Evolutionary conservation across 2,113 vertebrate species (phyloP).

Genomic region (Numida meleagris): DNA sequence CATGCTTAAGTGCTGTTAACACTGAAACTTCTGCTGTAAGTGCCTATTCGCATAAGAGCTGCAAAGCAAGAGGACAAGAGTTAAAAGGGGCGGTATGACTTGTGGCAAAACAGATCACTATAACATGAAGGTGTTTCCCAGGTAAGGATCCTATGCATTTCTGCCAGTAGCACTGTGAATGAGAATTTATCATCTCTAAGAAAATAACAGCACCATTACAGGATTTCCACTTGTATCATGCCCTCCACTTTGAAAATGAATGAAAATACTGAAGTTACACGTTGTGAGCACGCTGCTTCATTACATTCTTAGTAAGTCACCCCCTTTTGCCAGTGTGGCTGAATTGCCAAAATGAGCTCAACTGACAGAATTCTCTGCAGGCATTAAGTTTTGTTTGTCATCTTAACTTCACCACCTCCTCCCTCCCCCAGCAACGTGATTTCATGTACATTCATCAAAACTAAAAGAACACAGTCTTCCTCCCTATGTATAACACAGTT

Average conservation of each 20-base stretch:
- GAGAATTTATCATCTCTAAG: rapidly evolving
- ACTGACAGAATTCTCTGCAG: neutral
- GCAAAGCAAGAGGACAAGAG: neutral
- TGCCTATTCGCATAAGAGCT: too few species aligned
- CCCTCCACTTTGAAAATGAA: neutral
- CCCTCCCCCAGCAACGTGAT: rapidly evolving
- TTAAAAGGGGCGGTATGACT: neutral
- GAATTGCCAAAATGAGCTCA: neutral
- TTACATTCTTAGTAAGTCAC: neutral
- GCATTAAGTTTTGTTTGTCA: rapidly evolving
- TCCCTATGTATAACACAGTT: neutral
- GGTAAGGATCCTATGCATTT: neutral
- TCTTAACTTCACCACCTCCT: neutral
- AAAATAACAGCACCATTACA: rapidly evolving
- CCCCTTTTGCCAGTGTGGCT: neutral
- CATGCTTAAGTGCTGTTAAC: too few species aligned
- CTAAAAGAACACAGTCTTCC: rapidly evolving
- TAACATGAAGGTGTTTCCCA: neutral
- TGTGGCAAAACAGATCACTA: rapidly evolving
- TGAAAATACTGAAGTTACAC: rapidly evolving
- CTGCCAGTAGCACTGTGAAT: rapidly evolving
- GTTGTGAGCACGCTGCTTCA: neutral
- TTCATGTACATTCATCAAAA: neutral
- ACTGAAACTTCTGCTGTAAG: neutral
- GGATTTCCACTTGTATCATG: neutral